Percentiles rank a stretch among this genome's conserved stretches.
Conservation (phyloP, 2,888 invertebrate genomes). For the Agelastica alni region DNA sequence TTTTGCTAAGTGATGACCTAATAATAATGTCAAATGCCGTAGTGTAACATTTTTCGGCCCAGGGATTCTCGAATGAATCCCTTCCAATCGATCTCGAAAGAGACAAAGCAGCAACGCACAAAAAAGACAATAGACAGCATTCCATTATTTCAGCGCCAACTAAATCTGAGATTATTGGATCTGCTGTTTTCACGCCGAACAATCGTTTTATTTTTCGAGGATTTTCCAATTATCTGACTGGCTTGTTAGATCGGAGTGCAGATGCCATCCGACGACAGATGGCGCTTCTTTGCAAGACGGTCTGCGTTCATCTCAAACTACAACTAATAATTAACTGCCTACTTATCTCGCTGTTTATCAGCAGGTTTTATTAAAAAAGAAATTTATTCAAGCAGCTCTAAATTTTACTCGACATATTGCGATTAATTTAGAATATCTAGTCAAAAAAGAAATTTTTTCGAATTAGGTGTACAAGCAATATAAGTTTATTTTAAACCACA, state of each 20-base stretch:
- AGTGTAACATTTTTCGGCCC: too few relatives aligned
- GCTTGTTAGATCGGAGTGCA: slow-evolving; percentile 47
- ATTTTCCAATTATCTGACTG: slow-evolving; percentile 53
- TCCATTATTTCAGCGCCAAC: slow-evolving; percentile 28
- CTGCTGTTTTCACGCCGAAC: slow-evolving; percentile 49
- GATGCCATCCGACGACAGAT: slow-evolving; percentile 38
- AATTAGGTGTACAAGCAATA: too few relatives aligned
- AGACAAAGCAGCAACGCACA: slow-evolving; percentile 11
- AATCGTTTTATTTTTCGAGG: slow-evolving; percentile 52
- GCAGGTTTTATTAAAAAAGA: too few relatives aligned
- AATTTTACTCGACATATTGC: too few relatives aligned
- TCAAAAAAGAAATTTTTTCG: too few relatives aligned
- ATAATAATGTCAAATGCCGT: too few relatives aligned
- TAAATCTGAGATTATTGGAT: slow-evolving; percentile 50
- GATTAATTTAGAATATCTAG: too few relatives aligned
- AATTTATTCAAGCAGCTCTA: too few relatives aligned
- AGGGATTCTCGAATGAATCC: slow-evolving; percentile 1
- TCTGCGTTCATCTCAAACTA: slow-evolving; percentile 26
- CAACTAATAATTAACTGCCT: too few relatives aligned
- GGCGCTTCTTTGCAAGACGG: slow-evolving; percentile 31
- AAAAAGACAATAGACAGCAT: slow-evolving; percentile 24
- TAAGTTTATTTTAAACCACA: too few relatives aligned
- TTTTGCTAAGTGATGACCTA: too few relatives aligned
- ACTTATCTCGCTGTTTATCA: too few relatives aligned
- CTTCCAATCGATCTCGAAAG: slow-evolving; percentile 6